A percentile compares a stretch with the other conserved stretches of the same genome.
These are phyloP conservation scores for Andrena marginata DNA, from an alignment of 2,888 invertebrate genomes.

Conservation along the genomic window DNA sequence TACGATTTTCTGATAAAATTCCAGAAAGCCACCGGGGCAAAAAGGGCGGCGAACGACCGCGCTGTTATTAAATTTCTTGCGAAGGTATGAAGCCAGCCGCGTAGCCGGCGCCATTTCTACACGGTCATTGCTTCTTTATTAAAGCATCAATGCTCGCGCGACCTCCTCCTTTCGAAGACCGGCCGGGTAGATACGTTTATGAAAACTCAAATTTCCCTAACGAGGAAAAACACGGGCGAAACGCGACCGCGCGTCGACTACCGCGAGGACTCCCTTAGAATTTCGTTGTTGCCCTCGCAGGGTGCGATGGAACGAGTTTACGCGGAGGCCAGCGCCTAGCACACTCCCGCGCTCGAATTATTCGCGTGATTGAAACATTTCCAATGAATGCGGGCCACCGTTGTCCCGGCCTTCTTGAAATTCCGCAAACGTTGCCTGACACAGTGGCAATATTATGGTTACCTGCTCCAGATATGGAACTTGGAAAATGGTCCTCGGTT, in stretches of 20 bases:
- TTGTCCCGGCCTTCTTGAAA: neutral
- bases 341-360: neutral
- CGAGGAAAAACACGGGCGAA: neutral
- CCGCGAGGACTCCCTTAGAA: neutral
- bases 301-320: constrained; percentile 10
- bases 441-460: neutral
- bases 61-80: constrained; percentile 63
- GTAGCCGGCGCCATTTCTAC: constrained; percentile 21
- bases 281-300: constrained; percentile 19
- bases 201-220: constrained; percentile 30
- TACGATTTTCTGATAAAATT: constrained; percentile 42
- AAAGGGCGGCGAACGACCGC: constrained; percentile 29
- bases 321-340: neutral
- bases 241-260: neutral
- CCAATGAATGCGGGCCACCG: neutral
- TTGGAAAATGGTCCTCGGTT: neutral
- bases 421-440: neutral
- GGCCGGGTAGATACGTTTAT: neutral
- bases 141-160: constrained; percentile 47
- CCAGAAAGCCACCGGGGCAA: constrained; percentile 9
- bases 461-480: neutral
- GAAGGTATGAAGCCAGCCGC: constrained; percentile 9
- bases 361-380: constrained; percentile 9
- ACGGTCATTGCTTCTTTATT: constrained; percentile 58
- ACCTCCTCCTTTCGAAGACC: neutral